A percentile compares a stretch with the other conserved stretches of the same genome.
These are phyloP conservation scores for Abrostola tripartita DNA, from an alignment of 2,888 invertebrate genomes.

Conservation along the genomic window DNA sequence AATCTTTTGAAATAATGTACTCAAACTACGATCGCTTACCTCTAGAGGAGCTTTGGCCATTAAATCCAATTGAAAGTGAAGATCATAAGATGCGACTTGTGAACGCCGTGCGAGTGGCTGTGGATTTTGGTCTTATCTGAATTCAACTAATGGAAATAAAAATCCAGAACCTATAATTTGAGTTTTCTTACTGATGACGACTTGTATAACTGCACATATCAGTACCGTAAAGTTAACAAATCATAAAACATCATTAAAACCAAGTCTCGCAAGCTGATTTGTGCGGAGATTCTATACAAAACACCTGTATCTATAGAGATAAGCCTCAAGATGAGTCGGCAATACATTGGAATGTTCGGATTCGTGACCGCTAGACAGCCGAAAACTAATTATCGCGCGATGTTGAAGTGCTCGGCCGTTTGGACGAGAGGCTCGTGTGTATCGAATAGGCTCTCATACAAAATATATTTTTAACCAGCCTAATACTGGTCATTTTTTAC, in stretches of 20 bases:
- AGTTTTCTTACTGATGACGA: slow-evolving; percentile 39
- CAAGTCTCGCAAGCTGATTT: slow-evolving; percentile 66
- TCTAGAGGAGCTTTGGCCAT: slow-evolving; percentile 66
- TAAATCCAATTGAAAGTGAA: slow-evolving; percentile 61
- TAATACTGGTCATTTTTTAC: slow-evolving; percentile 32
- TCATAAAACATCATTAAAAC: slow-evolving; percentile 59
- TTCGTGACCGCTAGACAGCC: slow-evolving; percentile 77
- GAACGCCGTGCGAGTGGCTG: slow-evolving; percentile 66
- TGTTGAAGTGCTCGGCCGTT: slow-evolving; percentile 61
- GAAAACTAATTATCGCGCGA: slow-evolving; percentile 79
- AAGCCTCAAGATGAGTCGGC: slow-evolving; percentile 77
- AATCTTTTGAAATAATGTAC: slow-evolving; percentile 55
- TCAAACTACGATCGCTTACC: slow-evolving; percentile 63
- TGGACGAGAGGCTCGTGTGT: slow-evolving; percentile 53
- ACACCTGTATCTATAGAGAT: slow-evolving; percentile 74
- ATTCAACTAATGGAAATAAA: slow-evolving; percentile 26
- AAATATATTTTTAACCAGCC: slow-evolving; percentile 41
- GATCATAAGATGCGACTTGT: slow-evolving; percentile 64
- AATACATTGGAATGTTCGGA: slow-evolving; percentile 74
- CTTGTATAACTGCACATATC: slow-evolving; percentile 54
- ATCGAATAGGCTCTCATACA: slow-evolving; percentile 44
- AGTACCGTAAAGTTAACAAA: slow-evolving; percentile 56
- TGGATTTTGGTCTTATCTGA: slow-evolving; percentile 69
- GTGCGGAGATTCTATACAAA: slow-evolving; percentile 71
- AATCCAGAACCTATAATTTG: slow-evolving; percentile 15